These are phyloP conservation scores for Molothrus ater DNA, from an alignment of 2,797 vertebrate genomes.

Conservation along the genomic window DNA sequence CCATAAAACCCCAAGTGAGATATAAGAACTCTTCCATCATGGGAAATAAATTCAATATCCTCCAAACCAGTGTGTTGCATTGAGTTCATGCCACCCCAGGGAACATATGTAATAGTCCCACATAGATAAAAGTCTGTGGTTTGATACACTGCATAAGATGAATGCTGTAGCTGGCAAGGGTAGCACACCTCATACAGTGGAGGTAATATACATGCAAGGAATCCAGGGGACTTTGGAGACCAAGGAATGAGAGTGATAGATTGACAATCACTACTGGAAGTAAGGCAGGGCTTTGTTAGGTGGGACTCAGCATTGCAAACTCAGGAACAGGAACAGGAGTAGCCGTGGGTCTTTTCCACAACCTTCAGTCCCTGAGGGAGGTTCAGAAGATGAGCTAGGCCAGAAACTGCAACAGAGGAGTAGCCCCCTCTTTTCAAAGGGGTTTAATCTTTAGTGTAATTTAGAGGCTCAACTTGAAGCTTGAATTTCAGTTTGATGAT, in stretches of 20 bases:
- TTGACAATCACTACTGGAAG: neutral
- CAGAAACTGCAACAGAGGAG: neutral
- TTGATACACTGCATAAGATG: neutral
- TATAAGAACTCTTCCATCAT: neutral
- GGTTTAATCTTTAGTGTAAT: neutral
- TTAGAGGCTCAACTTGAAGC: neutral
- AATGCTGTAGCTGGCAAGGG: neutral
- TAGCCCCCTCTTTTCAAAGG: neutral
- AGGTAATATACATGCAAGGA: neutral
- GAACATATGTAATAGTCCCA: neutral
- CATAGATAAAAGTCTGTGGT: neutral
- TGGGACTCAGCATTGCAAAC: neutral
- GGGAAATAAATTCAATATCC: conserved; percentile 30
- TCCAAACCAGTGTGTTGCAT: neutral
- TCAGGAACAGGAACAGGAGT: neutral
- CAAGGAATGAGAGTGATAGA: neutral
- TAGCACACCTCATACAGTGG: neutral
- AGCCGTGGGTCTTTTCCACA: neutral
- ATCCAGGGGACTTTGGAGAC: neutral
- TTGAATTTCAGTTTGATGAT: neutral
- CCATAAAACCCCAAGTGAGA: neutral
- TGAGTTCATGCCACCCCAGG: neutral
- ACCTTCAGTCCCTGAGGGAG: neutral
- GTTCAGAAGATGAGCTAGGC: neutral
- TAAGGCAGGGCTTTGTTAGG: neutral